Conservation (phyloP, 2,888 invertebrate genomes). For the Temnothorax rugatulus region DNA sequence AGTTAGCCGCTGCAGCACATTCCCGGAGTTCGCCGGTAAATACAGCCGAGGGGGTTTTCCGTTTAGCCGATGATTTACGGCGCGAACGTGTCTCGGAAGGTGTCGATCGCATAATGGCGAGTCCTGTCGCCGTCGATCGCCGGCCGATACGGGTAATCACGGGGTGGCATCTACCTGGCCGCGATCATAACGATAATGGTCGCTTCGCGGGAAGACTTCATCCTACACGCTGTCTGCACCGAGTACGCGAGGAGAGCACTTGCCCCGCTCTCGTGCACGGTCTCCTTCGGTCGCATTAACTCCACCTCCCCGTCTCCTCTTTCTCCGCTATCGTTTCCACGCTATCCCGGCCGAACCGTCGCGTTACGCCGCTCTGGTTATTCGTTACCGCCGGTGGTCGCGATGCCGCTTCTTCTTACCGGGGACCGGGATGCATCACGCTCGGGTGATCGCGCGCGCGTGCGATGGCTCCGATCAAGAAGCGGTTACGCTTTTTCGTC, state of each 20-base stretch:
- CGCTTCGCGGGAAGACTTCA: conserved; percentile 81
- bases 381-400: conserved; percentile 27
- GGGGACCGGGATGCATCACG: conserved; percentile 30
- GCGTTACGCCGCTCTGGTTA: conserved; percentile 57
- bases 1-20: conserved; percentile 56
- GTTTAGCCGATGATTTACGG: conserved; percentile 82
- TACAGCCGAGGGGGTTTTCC: conserved; percentile 78
- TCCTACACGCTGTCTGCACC: conserved; percentile 71
- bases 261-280: conserved; percentile 45
- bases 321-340: conserved; percentile 14
- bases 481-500: conserved; percentile 22
- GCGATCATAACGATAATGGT: conserved; percentile 83
- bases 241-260: conserved; percentile 56
- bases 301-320: not conserved
- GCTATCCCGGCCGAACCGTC: conserved; percentile 42
- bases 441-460: conserved; percentile 45
- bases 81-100: conserved; percentile 82
- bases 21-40: conserved; percentile 69
- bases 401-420: conserved; percentile 20
- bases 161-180: conserved; percentile 82
- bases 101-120: conserved; percentile 85
- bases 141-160: conserved; percentile 83
- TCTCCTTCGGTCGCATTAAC: conserved; percentile 46
- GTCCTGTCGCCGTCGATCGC: conserved; percentile 82
- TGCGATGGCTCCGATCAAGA: conserved; percentile 34